These are phyloP conservation scores for Hydra vulgaris DNA, from an alignment of 30 jellyfish, hydroid and myxozoan species.

Conservation along the genomic window DNA sequence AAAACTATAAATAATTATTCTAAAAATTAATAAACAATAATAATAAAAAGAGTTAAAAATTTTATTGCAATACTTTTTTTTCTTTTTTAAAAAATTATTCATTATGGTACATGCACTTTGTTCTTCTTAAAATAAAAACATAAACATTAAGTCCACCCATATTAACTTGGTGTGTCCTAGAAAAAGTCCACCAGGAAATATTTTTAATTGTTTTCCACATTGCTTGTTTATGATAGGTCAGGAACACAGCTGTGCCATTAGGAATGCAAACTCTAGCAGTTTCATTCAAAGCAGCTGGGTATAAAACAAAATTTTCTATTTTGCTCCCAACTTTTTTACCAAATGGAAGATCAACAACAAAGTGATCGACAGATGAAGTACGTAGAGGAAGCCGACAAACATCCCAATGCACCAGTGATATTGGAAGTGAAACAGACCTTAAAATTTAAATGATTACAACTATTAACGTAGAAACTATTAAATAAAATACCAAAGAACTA, in stretches of 20 bases:
- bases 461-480: background rate
- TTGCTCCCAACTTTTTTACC: conserved; percentile 82
- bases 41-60: too few relatives aligned
- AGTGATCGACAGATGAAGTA: conserved; percentile 51
- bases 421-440: conserved; percentile 24
- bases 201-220: conserved; percentile 48
- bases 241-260: conserved; percentile 57
- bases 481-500: background rate
- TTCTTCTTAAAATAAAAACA: conserved; percentile 48
- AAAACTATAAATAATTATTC: too few relatives aligned
- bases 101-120: background rate
- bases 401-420: conserved; percentile 60
- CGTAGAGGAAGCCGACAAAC: conserved; percentile 72
- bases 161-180: conserved; percentile 40
- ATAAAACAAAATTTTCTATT: conserved; percentile 50
- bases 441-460: background rate
- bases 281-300: conserved; percentile 69
- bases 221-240: conserved; percentile 83
- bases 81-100: background rate
- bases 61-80: too few relatives aligned
- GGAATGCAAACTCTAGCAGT: conserved; percentile 68
- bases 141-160: conserved; percentile 95
- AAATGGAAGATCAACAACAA: conserved; percentile 79
- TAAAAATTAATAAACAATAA: too few relatives aligned
- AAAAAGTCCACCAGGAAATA: conserved; percentile 42